A percentile compares a stretch with the other conserved stretches of the same genome.
These are phyloP conservation scores for Lampris megalopsis DNA, from an alignment of 2,113 vertebrate species.

Conservation along the genomic window DNA sequence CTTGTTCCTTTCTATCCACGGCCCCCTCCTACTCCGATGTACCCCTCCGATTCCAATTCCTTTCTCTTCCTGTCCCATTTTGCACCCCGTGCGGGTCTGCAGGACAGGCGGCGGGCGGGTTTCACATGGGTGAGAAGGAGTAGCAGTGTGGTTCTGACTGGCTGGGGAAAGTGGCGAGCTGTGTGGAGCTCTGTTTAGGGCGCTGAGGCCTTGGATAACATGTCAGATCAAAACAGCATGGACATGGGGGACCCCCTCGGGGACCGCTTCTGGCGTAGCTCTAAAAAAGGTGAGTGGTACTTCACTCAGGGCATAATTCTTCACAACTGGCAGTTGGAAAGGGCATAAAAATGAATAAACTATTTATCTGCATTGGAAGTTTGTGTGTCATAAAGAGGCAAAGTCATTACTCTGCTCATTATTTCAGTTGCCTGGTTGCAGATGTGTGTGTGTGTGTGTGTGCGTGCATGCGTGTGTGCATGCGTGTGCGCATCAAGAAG, in stretches of 20 bases:
- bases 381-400: constrained; percentile 18
- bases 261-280: constrained; percentile 84
- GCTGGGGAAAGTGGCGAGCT: constrained; percentile 31
- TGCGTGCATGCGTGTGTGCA: no score
- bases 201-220: constrained; percentile 18
- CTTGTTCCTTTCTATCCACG: constrained; percentile 75
- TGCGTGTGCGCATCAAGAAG: no score
- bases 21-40: constrained; percentile 60
- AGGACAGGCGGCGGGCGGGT: constrained; percentile 43
- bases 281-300: constrained; percentile 79
- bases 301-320: neutral
- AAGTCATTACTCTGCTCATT: neutral
- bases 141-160: constrained; percentile 41
- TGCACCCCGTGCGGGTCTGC: constrained; percentile 38
- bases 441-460: no score
- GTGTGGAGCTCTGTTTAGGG: constrained; percentile 5
- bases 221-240: constrained; percentile 51
- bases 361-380: neutral
- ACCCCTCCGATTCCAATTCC: constrained; percentile 59
- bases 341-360: neutral
- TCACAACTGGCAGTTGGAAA: neutral
- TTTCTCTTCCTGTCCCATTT: constrained; percentile 50
- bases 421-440: no score
- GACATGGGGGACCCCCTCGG: constrained; percentile 77
- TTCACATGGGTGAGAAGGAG: constrained; percentile 51